phyloP scores from a whole-genome alignment of 2,888 invertebrate species.

The Tetragonula carbonaria region DNA sequence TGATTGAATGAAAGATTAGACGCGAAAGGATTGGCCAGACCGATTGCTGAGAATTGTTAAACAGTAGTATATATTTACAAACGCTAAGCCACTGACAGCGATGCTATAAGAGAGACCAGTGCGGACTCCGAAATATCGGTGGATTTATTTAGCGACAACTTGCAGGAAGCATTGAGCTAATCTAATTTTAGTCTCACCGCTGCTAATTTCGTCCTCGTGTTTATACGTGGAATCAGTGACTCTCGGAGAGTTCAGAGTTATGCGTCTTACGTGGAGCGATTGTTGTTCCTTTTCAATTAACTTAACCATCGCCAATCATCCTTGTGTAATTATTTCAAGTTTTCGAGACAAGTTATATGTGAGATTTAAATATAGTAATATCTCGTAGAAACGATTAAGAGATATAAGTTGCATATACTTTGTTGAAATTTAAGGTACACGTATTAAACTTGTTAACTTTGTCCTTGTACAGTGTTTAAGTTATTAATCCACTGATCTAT shows the following conservation, averaged over 20 bases:
- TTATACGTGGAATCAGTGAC: not conserved
- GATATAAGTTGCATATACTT: no score
- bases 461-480: no score
- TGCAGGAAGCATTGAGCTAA: not conserved
- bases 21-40: constrained; percentile 50
- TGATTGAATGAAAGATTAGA: not conserved
- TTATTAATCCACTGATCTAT: no score
- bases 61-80: constrained; percentile 39
- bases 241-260: not conserved
- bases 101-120: constrained; percentile 20
- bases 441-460: no score
- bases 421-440: no score
- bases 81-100: not conserved
- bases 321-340: no score
- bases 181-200: not conserved
- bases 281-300: not conserved
- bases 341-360: no score
- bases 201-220: not conserved
- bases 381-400: no score
- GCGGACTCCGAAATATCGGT: constrained; percentile 18
- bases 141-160: not conserved
- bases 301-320: no score
- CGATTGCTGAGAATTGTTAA: constrained; percentile 30
- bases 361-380: no score
- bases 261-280: not conserved